Percentiles rank a stretch among this genome's conserved stretches.
phyloP scores from a whole-genome alignment of 2,113 vertebrate genomes.

The Crotophaga sulcirostris region DNA sequence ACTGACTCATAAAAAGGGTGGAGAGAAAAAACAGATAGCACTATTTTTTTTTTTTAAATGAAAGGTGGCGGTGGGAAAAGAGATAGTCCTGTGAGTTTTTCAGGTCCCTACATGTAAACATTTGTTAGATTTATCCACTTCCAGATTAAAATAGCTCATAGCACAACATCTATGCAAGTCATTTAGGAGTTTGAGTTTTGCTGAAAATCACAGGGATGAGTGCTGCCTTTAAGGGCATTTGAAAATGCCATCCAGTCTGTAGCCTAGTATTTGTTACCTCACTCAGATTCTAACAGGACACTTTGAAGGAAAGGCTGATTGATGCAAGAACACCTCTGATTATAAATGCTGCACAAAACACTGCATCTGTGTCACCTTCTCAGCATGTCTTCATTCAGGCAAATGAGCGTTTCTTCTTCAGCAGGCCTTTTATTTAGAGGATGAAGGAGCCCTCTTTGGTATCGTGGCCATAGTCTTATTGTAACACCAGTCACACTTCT shows the following conservation, averaged over 20 bases:
- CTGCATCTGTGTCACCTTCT: neutral
- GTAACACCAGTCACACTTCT: neutral
- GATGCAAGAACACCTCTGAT: neutral
- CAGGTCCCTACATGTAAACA: neutral
- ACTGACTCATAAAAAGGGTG: neutral
- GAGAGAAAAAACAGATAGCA: neutral
- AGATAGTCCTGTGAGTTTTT: neutral
- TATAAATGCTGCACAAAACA: neutral
- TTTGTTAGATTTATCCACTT: neutral
- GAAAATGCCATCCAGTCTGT: neutral
- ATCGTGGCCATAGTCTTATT: neutral
- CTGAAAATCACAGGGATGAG: slow-evolving; percentile 16
- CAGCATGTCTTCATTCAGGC: neutral
- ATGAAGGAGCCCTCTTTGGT: neutral
- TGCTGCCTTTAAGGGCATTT: neutral
- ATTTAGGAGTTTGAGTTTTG: neutral
- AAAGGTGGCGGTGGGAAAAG: neutral
- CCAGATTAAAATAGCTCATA: neutral
- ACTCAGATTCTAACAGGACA: neutral
- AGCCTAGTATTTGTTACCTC: neutral
- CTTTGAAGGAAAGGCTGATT: neutral
- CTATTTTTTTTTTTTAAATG: neutral
- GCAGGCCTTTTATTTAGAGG: neutral
- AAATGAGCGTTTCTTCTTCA: neutral
- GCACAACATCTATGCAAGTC: neutral